phyloP scores from a whole-genome alignment of 2,888 invertebrate genomes.

The Pseudococcus viburni region DNA sequence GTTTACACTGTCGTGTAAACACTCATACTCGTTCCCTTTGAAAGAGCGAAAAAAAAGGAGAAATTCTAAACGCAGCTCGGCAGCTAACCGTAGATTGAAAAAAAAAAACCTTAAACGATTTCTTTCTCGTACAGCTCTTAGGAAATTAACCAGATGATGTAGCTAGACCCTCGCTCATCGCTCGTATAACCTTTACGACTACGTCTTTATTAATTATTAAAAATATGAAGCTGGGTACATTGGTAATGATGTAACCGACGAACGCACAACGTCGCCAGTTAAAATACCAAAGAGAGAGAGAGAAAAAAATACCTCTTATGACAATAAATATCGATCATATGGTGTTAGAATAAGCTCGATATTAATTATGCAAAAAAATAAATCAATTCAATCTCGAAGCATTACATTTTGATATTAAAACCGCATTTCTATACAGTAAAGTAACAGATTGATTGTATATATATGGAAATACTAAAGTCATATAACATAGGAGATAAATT shows the following conservation, averaged over 20 bases:
- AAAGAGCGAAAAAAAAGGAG: not conserved
- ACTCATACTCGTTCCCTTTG: not conserved
- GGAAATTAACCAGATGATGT: conserved; percentile 49
- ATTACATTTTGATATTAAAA: too few relatives aligned
- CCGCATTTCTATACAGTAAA: too few relatives aligned
- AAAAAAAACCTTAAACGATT: conserved; percentile 15
- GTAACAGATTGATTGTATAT: too few relatives aligned
- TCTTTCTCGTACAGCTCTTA: not conserved
- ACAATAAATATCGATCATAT: conserved; percentile 26
- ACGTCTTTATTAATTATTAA: conserved; percentile 14
- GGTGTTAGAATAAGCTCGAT: not conserved
- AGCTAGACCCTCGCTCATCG: not conserved
- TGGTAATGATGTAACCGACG: not conserved
- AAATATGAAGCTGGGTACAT: not conserved
- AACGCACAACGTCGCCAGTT: not conserved
- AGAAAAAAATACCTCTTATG: not conserved
- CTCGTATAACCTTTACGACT: not conserved
- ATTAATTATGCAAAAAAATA: not conserved
- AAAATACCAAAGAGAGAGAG: not conserved
- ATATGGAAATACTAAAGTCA: too few relatives aligned
- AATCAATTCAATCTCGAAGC: too few relatives aligned
- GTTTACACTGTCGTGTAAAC: conserved; percentile 15
- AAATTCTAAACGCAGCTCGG: not conserved
- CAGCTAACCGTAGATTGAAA: not conserved
- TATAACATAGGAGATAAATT: too few relatives aligned